Conservation (phyloP, 2,888 invertebrate genomes). For the Trachelus iudaicus region DNA sequence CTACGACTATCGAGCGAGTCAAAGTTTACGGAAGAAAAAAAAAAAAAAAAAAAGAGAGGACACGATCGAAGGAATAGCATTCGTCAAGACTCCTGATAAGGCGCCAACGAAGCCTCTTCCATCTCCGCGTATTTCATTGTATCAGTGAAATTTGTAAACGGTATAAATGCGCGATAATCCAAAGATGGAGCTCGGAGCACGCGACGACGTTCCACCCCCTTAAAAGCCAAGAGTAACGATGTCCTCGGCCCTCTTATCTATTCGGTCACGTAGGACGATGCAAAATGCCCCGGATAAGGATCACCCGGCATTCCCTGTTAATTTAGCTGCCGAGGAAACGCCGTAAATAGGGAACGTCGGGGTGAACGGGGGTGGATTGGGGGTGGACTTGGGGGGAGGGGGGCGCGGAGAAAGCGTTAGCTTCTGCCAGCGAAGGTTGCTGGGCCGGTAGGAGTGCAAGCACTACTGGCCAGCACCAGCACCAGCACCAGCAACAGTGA, state of each 20-base stretch:
- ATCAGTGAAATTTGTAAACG: slow-evolving; percentile 40
- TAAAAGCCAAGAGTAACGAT: slow-evolving; percentile 59
- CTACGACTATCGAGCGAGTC: not conserved
- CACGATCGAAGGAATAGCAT: not conserved
- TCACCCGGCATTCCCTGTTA: slow-evolving; percentile 54
- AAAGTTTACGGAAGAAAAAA: too few species aligned
- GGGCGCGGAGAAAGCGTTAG: too few species aligned
- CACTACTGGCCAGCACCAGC: not conserved
- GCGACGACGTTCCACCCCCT: slow-evolving; percentile 58
- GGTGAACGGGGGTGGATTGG: slow-evolving; percentile 6
- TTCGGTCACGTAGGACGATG: slow-evolving; percentile 52
- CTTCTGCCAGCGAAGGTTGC: not conserved
- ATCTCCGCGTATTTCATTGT: too few species aligned
- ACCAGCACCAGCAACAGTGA: not conserved
- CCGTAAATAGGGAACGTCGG: slow-evolving; percentile 57
- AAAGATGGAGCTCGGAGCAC: slow-evolving; percentile 41
- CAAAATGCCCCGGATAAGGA: slow-evolving; percentile 49
- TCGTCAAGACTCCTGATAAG: not conserved
- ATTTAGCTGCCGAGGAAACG: slow-evolving; percentile 55
- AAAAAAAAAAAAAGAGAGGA: slow-evolving; percentile 3
- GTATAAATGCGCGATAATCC: slow-evolving; percentile 48
- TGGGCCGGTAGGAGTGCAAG: not conserved
- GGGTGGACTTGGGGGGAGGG: slow-evolving; percentile 9
- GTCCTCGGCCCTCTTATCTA: slow-evolving; percentile 60
- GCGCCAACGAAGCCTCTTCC: not conserved